Evolutionary conservation across 2,113 vertebrate genomes (phyloP).

Genomic region (Raja brachyura): DNA sequence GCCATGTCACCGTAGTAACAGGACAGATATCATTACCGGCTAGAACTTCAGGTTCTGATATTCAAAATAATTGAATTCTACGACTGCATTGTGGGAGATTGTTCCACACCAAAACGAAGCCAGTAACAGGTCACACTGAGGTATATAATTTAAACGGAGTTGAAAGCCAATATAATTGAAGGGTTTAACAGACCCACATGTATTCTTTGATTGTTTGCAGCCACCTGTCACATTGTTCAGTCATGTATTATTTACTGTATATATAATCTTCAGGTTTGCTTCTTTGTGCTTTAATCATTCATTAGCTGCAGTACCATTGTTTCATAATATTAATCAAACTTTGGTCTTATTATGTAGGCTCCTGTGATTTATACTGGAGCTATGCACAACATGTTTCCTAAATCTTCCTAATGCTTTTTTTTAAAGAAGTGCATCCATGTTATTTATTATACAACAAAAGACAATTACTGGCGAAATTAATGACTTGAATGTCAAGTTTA

Average conservation of each 20-base stretch:
- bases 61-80: not conserved
- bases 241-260: slow-evolving; percentile 1
- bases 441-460: not conserved
- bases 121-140: not conserved
- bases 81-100: not conserved
- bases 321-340: not conserved
- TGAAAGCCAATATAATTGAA: slow-evolving; percentile 22
- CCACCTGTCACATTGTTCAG: slow-evolving; percentile 20
- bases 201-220: not conserved
- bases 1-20: not conserved
- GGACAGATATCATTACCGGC: not conserved
- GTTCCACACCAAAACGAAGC: not conserved
- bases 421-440: not conserved
- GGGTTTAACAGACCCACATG: not conserved
- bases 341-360: not conserved
- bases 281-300: not conserved
- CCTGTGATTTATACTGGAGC: not conserved
- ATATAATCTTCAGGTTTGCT: slow-evolving; percentile 11
- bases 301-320: not conserved
- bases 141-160: slow-evolving; percentile 21
- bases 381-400: no score
- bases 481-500: no score
- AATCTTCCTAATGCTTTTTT: not conserved
- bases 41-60: not conserved
- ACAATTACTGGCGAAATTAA: not conserved